Conservation (phyloP, 1,140 invertebrate species). For the Drosophila nigromelanica region DNA sequence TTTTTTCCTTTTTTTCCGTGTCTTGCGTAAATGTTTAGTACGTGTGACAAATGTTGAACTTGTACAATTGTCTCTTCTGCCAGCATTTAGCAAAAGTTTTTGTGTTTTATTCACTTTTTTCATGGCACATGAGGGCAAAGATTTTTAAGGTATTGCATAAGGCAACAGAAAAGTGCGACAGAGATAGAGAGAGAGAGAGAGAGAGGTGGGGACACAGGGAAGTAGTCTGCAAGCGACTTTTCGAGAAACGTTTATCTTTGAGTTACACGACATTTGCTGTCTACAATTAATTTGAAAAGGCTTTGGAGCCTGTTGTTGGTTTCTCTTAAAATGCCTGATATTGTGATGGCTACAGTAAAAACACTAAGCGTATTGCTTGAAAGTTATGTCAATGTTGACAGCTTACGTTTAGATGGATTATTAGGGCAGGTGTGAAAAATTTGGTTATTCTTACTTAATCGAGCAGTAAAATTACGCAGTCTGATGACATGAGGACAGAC, state of each 20-base stretch:
- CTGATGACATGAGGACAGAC: too few species aligned
- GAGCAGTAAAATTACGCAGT: too few species aligned
- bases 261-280: constrained; percentile 68
- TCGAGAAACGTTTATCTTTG: constrained; percentile 68
- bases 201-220: neutral
- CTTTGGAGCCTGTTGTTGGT: constrained; percentile 30
- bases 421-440: too few species aligned
- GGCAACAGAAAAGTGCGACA: neutral
- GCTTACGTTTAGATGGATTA: too few species aligned
- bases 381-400: neutral
- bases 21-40: constrained; percentile 47
- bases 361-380: neutral
- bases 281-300: constrained; percentile 73
- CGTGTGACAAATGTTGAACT: constrained; percentile 73
- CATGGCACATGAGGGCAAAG: constrained; percentile 23
- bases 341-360: too few species aligned
- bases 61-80: constrained; percentile 63
- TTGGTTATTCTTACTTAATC: too few species aligned
- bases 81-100: constrained; percentile 51
- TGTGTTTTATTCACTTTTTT: constrained; percentile 12
- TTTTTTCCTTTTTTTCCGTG: constrained; percentile 23
- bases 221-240: constrained; percentile 19
- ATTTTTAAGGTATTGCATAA: constrained; percentile 65
- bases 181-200: neutral
- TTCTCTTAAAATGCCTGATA: neutral